Base-by-base conservation (phyloP, 2,113 vertebrate species). In the Girardinichthys multiradiatus region DNA sequence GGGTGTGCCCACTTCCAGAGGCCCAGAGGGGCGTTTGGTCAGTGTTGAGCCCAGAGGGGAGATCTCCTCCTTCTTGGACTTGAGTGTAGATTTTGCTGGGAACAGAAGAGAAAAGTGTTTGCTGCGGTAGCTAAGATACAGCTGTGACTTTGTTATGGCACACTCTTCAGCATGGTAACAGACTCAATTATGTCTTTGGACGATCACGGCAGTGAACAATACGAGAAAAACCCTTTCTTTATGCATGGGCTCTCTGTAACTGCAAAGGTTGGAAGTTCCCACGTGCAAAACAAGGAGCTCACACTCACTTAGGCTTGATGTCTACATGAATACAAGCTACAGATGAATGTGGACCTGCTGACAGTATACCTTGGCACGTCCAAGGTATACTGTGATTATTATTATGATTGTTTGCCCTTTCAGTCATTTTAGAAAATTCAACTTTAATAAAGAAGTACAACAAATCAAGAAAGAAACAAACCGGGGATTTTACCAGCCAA, bases 1-100 rank as follows among this genome's bases (percentile, higher is more conserved):
- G 5, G 96, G 97, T 2, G 94, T 91, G 67, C 97, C 97, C 4
- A 98, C 91, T 90, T 98, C 97, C 35, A 98, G 92, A 29, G 95
- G 94, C 63, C 94, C 94, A 1, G 91, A 45, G 0, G 93, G 87
- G 72, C 94, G 94, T 72, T 95, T 95, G 73, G 92, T 89, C 72
- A 93, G 91, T 72, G 94, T 91, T 0, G 91, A 77, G 11, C 93
- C 86, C 59, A 93, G 75, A 57, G 76, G 57, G 5, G 89, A 87
- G 17, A 93, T 90, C 79, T 95, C 95, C 92, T 91, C 92, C 76
- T 93, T 92, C 83, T 91, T 93, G 70, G 76, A 74, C 68, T 93
- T 94, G 39, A 86, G 76, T 48, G 70, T 57, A 2, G 85, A 57
- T 70, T 93, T 94, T 62, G 64, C 87, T 90, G 77, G 48, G 28